Evolutionary conservation across 2,888 invertebrate genomes (phyloP).

Genomic region (Ypsolopha sequella): DNA sequence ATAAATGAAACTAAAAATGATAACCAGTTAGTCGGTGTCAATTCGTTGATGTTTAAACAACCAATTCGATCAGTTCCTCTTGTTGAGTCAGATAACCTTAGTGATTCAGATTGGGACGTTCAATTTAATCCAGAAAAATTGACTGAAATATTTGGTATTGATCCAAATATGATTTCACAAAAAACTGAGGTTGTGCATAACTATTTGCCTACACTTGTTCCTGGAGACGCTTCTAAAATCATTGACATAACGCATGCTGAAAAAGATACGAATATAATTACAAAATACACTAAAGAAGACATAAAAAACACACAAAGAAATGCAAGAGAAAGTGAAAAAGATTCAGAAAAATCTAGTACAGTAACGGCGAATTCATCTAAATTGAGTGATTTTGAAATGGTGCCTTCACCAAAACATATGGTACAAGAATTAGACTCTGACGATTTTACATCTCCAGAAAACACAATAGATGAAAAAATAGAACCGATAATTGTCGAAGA

Average conservation of each 20-base stretch:
- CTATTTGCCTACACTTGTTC: too few relatives aligned
- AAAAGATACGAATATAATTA: not conserved
- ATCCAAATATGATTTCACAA: conserved; percentile 8
- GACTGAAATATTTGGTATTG: conserved; percentile 17
- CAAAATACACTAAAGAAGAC: too few relatives aligned
- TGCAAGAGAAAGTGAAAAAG: not conserved
- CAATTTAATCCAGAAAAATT: conserved; percentile 31
- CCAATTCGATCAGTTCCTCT: conserved; percentile 37
- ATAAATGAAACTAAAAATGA: not conserved
- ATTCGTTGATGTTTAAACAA: conserved; percentile 3
- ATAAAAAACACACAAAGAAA: not conserved
- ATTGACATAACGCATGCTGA: not conserved
- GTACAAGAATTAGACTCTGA: conserved; percentile 26
- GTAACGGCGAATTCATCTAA: not conserved
- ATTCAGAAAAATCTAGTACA: conserved; percentile 1
- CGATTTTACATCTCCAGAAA: conserved; percentile 21
- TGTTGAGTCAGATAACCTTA: conserved; percentile 31
- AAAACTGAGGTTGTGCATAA: not conserved
- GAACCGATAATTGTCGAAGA: conserved; percentile 2
- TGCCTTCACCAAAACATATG: conserved; percentile 6
- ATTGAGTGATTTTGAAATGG: conserved; percentile 7
- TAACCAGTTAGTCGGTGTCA: not conserved
- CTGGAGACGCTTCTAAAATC: not conserved
- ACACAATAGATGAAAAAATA: not conserved
- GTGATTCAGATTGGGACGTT: conserved; percentile 12